phyloP scores from a whole-genome alignment of 2,797 vertebrate species.

The Thunnus albacares region DNA sequence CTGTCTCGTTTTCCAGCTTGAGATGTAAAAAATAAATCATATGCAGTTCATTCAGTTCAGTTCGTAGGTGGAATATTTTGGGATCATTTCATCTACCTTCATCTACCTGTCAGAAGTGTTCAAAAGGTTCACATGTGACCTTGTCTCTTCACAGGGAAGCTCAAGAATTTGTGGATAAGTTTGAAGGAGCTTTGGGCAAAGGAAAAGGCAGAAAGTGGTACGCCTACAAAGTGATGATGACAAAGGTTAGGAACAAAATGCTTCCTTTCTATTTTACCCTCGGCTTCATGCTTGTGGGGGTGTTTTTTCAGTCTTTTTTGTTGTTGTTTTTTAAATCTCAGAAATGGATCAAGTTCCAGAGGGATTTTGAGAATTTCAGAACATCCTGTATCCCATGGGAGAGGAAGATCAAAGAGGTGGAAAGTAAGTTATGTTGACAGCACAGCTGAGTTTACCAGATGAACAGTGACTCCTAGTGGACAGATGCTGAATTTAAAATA shows the following conservation, averaged over 20 bases:
- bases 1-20: not conserved
- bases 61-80: not conserved
- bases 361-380: slow-evolving; percentile 97
- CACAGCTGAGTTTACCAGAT: not conserved
- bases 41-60: not conserved
- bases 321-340: slow-evolving; percentile 59
- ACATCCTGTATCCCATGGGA: slow-evolving; percentile 99
- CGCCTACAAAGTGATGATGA: slow-evolving; percentile 96
- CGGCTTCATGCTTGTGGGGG: not conserved
- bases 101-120: not conserved
- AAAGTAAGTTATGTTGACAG: slow-evolving; percentile 89
- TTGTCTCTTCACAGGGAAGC: slow-evolving; percentile 88
- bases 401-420: slow-evolving; percentile 99
- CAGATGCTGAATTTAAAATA: not conserved
- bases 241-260: slow-evolving; percentile 77
- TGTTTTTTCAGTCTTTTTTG: not conserved
- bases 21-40: not conserved
- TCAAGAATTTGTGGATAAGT: slow-evolving; percentile 96
- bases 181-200: slow-evolving; percentile 97
- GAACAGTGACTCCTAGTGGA: slow-evolving; percentile 15
- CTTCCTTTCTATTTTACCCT: not conserved
- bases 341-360: slow-evolving; percentile 99
- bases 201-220: slow-evolving; percentile 95
- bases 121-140: not conserved
- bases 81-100: not conserved